phyloP scores from a whole-genome alignment of 2,797 vertebrate species.

The Hemibagrus guttatus region DNA sequence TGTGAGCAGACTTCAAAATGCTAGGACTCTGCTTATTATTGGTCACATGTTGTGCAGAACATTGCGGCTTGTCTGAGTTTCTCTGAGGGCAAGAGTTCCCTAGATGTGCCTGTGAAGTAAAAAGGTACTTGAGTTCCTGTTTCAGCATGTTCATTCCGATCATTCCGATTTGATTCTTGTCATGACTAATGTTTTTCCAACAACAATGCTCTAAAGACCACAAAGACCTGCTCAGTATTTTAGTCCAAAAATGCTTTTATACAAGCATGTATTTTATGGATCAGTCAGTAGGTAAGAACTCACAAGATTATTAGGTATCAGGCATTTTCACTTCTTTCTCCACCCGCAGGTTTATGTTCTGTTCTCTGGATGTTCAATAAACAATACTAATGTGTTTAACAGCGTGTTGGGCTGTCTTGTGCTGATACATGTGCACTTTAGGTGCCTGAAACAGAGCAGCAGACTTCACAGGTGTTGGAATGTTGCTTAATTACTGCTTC shows the following conservation, averaged over 20 bases:
- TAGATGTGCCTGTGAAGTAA: background rate
- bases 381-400: background rate
- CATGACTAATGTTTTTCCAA: background rate
- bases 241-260: background rate
- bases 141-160: background rate
- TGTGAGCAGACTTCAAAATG: no score
- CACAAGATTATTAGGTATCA: background rate
- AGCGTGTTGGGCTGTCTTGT: background rate
- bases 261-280: background rate
- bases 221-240: no score
- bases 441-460: constrained; percentile 7
- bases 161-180: background rate
- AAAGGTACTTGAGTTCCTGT: background rate
- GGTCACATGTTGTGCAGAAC: background rate
- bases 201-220: background rate
- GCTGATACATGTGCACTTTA: constrained; percentile 13
- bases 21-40: background rate
- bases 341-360: background rate
- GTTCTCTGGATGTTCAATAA: background rate
- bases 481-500: constrained; percentile 6
- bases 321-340: background rate
- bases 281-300: background rate
- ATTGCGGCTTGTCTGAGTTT: background rate
- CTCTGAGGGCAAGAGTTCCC: background rate
- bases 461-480: background rate